Base-by-base conservation (phyloP, 2,888 invertebrate genomes). In the Gryllus longicercus region DNA sequence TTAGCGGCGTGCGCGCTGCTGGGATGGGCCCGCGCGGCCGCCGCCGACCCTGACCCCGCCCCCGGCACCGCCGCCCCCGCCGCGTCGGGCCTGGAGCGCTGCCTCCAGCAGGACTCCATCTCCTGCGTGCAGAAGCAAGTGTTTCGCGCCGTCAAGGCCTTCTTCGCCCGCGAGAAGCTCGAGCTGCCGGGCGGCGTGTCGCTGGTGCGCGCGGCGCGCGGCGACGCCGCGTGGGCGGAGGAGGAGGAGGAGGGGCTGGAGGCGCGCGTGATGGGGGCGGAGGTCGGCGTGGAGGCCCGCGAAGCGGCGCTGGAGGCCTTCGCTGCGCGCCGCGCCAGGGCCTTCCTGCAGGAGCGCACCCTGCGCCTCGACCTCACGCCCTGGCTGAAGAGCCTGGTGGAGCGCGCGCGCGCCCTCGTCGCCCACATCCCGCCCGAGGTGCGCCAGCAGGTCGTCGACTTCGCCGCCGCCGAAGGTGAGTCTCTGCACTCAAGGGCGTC, bases 111-210 rank as follows among this genome's bases (percentile, higher is more conserved):
- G 85, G 91, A 92, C 87, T 91, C 91, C 81, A 91, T 92, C 83
- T 90, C 91, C 83, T 92, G 92, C 87, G 87, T 91, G 82, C 92
- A 92, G 87, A 87, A 89, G 84, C 89, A 89, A 50, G 86, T 91
- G 81, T 91, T 88, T 88, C 88, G 90, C 82, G 89, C 88, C 84
- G 90, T 91, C 76, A 89, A 89, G 85, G 88, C 89, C 51, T 88
- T 92, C 85, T 91, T 92, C 84, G 89, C 89, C 79, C 89, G 89
- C 85, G 90, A 90, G 80, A 89, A 86, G 85, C 87, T 91, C 81
- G 90, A 90, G 84, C 83, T 92, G 76, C 86, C 90, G 82, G 89
- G 88, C 82, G 91, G 91, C 78, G 86, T 91, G 76, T 90, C 89
- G 11, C 85, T 91, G 80, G 85, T 85, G 84, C 84, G 84, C 79